Conservation (phyloP, 2,888 invertebrate genomes). For the Troides aeacus region DNA sequence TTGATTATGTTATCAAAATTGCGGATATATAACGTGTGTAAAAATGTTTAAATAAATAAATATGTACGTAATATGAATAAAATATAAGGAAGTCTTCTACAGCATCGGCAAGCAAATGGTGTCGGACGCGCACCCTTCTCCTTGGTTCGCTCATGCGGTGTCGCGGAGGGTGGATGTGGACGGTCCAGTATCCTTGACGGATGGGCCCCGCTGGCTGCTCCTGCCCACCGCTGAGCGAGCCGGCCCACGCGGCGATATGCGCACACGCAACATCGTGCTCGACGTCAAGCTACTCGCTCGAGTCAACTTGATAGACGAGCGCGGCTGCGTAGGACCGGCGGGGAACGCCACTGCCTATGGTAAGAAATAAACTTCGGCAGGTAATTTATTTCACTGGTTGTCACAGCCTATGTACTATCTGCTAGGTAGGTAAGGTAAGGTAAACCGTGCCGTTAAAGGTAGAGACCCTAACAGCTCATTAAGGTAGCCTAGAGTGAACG, state of each 20-base stretch:
- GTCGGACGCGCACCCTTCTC: slow-evolving; percentile 58
- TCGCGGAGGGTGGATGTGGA: slow-evolving; percentile 47
- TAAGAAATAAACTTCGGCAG: slow-evolving; percentile 36
- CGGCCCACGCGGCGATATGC: slow-evolving; percentile 36
- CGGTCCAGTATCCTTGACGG: slow-evolving; percentile 52
- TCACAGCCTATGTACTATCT: too few species aligned
- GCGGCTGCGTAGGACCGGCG: slow-evolving; percentile 62
- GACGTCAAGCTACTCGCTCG: slow-evolving; percentile 61
- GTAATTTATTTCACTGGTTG: too few species aligned
- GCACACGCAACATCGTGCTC: slow-evolving; percentile 37
- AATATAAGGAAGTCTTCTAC: slow-evolving; percentile 31
- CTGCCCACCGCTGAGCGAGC: slow-evolving; percentile 52
- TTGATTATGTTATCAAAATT: too few species aligned
- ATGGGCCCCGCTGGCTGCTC: slow-evolving; percentile 46
- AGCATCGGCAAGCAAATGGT: slow-evolving; percentile 71
- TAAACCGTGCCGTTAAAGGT: too few species aligned
- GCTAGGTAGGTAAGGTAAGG: too few species aligned
- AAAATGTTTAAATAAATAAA: too few species aligned
- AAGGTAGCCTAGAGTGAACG: too few species aligned
- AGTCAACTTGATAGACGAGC: slow-evolving; percentile 61
- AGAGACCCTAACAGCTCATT: too few species aligned
- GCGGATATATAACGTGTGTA: too few species aligned
- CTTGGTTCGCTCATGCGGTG: slow-evolving; percentile 63
- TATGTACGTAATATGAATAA: too few species aligned
- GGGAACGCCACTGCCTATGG: slow-evolving; percentile 69